Conservation (phyloP, 2,113 vertebrate species). For the Octodon degus region DNA sequence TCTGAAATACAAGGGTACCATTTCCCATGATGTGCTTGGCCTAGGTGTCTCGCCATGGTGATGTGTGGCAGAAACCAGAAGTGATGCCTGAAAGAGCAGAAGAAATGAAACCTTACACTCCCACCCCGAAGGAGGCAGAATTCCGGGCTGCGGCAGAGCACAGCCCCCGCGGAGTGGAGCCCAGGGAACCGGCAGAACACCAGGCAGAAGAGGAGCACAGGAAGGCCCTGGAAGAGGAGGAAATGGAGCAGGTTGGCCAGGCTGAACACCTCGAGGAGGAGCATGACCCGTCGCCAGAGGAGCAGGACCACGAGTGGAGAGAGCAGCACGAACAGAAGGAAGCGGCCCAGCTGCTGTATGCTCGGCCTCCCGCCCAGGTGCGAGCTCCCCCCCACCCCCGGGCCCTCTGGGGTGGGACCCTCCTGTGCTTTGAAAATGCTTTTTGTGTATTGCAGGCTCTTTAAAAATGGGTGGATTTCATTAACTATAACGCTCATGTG, state of each 20-base stretch:
- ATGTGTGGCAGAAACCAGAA: constrained; percentile 55
- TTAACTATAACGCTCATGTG: background rate
- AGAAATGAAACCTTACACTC: constrained; percentile 49
- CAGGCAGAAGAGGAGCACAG: constrained; percentile 87
- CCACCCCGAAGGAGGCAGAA: constrained; percentile 45
- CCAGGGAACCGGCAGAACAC: constrained; percentile 67
- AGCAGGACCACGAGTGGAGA: constrained; percentile 85
- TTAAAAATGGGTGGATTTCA: background rate
- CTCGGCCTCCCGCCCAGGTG: constrained; percentile 82
- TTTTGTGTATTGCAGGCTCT: background rate
- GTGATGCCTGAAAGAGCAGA: constrained; percentile 53
- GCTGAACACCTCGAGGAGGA: constrained; percentile 92
- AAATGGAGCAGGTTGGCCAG: constrained; percentile 93
- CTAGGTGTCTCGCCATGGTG: constrained; percentile 73
- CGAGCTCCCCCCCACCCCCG: accelerated
- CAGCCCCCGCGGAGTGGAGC: constrained; percentile 56
- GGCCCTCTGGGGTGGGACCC: accelerated
- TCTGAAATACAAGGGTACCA: constrained; percentile 30
- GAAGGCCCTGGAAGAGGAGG: constrained; percentile 92
- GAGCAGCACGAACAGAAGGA: constrained; percentile 83
- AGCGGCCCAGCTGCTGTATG: constrained; percentile 85
- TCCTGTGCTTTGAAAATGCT: background rate
- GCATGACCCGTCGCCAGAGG: constrained; percentile 90
- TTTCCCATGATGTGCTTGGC: constrained; percentile 48
- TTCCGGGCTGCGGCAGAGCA: constrained; percentile 63